Percentiles rank a stretch among this genome's conserved stretches.
These are phyloP conservation scores for Bufo gargarizans DNA, from an alignment of 2,113 vertebrate species.

Conservation along the genomic window DNA sequence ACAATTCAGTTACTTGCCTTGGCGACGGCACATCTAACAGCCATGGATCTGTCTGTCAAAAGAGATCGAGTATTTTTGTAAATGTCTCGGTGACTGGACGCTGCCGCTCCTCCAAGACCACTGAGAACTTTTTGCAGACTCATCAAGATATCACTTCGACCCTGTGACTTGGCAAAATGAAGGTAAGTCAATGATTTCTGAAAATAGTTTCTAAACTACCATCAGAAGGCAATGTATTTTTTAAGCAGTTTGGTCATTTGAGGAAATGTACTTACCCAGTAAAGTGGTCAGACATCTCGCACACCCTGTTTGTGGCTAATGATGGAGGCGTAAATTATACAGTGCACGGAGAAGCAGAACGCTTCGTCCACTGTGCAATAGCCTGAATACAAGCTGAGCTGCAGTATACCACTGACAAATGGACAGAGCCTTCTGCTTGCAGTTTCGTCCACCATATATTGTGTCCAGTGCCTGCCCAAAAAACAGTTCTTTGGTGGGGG, in stretches of 20 bases:
- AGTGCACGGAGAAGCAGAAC: too few species aligned
- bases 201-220: background rate
- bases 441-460: too few species aligned
- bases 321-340: too few species aligned
- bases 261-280: background rate
- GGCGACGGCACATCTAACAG: slow-evolving; percentile 91
- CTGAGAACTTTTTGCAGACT: slow-evolving; percentile 94
- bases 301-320: too few species aligned
- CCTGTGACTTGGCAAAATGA: slow-evolving; percentile 83
- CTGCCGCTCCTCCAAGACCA: slow-evolving; percentile 93
- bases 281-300: background rate
- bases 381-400: too few species aligned
- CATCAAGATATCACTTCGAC: slow-evolving; percentile 94
- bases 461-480: too few species aligned
- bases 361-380: too few species aligned
- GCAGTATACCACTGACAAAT: too few species aligned
- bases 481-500: too few species aligned
- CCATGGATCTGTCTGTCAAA: slow-evolving; percentile 95
- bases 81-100: slow-evolving; percentile 95
- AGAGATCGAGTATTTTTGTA: slow-evolving; percentile 95
- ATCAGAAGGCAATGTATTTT: background rate
- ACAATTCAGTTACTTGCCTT: slow-evolving; percentile 73
- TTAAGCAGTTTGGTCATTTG: background rate
- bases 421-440: too few species aligned
- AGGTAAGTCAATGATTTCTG: background rate